These are phyloP conservation scores for Caracal caracal DNA, from an alignment of 2,113 vertebrate genomes.

Conservation along the genomic window DNA sequence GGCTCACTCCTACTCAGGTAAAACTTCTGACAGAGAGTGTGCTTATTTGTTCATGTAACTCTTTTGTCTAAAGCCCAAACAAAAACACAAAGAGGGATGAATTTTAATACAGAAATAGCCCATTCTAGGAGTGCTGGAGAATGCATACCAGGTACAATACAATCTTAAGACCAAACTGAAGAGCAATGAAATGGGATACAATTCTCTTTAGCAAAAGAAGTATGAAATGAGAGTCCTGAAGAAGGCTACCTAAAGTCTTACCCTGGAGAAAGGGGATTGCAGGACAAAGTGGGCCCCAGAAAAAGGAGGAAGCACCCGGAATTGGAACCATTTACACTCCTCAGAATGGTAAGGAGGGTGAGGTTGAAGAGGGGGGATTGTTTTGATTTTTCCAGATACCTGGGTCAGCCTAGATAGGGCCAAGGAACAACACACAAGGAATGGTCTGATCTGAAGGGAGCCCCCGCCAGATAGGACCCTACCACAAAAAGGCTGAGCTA, in stretches of 20 bases:
- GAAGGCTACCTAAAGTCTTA: neutral
- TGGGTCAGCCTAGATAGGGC: neutral
- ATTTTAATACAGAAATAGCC: neutral
- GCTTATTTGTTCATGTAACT: neutral
- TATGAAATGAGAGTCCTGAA: neutral
- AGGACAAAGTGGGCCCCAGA: neutral
- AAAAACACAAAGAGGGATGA: neutral
- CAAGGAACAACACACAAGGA: neutral
- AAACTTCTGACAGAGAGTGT: neutral
- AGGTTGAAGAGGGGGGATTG: accelerated
- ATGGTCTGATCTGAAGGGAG: neutral
- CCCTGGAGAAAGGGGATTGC: neutral
- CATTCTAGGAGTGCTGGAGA: neutral
- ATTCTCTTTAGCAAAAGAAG: neutral
- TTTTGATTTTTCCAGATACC: neutral
- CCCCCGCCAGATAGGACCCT: neutral
- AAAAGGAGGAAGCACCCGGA: neutral
- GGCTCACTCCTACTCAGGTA: neutral
- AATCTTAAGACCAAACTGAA: neutral
- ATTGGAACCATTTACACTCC: neutral
- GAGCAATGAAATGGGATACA: neutral
- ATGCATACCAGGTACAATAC: neutral
- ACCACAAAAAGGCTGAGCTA: neutral
- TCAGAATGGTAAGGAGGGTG: neutral
- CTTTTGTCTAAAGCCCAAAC: neutral